Evolutionary conservation across 2,888 invertebrate species (phyloP).

Genomic region (Globia sparganii): DNA sequence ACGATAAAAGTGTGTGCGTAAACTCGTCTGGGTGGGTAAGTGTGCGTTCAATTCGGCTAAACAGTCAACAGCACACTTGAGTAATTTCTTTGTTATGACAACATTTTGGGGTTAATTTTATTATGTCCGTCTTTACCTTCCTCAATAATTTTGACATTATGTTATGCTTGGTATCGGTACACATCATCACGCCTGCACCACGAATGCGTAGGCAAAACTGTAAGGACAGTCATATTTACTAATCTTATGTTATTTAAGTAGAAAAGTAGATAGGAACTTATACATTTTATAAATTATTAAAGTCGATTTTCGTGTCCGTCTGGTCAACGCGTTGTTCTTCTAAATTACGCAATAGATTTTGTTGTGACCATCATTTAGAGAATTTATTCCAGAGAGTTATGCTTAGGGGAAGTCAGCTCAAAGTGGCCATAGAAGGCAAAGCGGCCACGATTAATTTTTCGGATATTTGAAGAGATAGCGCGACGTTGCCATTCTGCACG

Average conservation of each 20-base stretch:
- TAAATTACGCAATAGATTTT: not conserved
- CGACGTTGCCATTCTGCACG: too few relatives aligned
- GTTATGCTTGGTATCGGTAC: not conserved
- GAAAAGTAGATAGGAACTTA: not conserved
- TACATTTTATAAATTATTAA: not conserved
- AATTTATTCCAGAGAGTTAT: not conserved
- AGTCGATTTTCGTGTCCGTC: not conserved
- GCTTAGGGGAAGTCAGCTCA: too few relatives aligned
- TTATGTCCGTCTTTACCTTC: not conserved
- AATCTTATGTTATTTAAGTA: not conserved
- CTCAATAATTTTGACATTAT: slow-evolving; percentile 6
- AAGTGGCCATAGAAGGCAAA: too few relatives aligned
- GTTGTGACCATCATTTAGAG: not conserved
- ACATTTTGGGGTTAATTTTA: slow-evolving; percentile 29
- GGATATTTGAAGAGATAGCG: too few relatives aligned
- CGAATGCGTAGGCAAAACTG: not conserved
- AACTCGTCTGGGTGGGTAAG: slow-evolving; percentile 65
- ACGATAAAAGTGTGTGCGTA: slow-evolving; percentile 58
- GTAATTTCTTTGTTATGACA: slow-evolving; percentile 25
- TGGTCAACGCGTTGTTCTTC: not conserved
- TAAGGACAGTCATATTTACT: not conserved
- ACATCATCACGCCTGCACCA: not conserved
- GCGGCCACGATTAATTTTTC: too few relatives aligned
- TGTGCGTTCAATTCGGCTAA: slow-evolving; percentile 74
- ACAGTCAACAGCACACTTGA: slow-evolving; percentile 23